Evolutionary conservation across 2,797 vertebrate species (phyloP).

Genomic region (Pangasius djambal): DNA sequence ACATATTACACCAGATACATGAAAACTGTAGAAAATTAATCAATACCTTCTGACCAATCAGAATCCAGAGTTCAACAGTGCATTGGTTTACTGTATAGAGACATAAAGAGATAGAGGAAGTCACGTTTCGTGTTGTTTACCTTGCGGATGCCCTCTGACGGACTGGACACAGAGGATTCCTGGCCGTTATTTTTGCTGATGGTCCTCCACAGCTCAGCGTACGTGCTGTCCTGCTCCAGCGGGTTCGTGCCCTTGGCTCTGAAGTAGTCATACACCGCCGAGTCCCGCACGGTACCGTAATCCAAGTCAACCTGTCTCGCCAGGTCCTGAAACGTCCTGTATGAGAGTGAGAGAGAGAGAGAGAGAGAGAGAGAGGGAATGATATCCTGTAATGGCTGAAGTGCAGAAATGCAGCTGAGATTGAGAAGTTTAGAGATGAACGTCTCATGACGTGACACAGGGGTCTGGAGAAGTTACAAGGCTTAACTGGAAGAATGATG

Average conservation of each 20-base stretch:
- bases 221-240: conserved; percentile 94
- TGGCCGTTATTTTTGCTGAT: conserved; percentile 90
- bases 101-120: neutral
- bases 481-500: neutral
- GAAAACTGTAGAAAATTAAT: neutral
- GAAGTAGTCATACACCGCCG: conserved; percentile 95
- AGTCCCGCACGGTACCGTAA: conserved; percentile 95
- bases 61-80: neutral
- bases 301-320: conserved; percentile 91
- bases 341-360: conserved; percentile 19
- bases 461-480: neutral
- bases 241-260: conserved; percentile 96
- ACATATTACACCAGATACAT: neutral
- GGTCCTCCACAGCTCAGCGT: conserved; percentile 93
- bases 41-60: neutral
- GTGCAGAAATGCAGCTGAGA: neutral
- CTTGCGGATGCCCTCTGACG: conserved; percentile 95
- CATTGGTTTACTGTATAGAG: neutral
- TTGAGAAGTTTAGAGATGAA: neutral
- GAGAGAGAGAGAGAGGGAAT: conserved; percentile 2
- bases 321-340: conserved; percentile 94
- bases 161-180: conserved; percentile 89
- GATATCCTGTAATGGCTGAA: neutral
- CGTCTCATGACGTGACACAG: neutral
- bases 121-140: conserved; percentile 66